Evolutionary conservation across 1,140 invertebrate species (phyloP), one percentile per base, ranked within the genome.

Genomic region (Calycopis cecrops): DNA sequence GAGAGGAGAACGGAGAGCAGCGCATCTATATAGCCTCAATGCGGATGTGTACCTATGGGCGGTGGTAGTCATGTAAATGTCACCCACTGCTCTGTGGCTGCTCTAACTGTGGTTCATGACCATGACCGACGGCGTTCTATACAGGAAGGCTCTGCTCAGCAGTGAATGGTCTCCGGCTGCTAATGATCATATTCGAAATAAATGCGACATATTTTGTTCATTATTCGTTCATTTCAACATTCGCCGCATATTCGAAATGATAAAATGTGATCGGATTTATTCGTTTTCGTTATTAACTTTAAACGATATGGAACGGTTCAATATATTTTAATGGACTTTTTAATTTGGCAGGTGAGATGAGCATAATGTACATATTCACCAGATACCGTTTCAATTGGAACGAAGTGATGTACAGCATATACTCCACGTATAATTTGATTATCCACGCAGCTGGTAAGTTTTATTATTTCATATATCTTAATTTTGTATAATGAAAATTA

Each of bases 341-440:
- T 28, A 28, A 28, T 28, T 28, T 28, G 21, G 11, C 71, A 86
- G 82, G 87, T 62, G 87, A 88, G 59, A 54, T 83, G 9, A 78
- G 76, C 28, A 67, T 88, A 3, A 80, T 82, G 66, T 88, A 88
- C 62, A 81, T 88, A 48, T 88, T 85, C 50, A 64, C 81, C 3
- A 69, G 87, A 10, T 88, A 87, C 49, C 76, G 68, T 4, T 88
- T 86, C 59, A 87, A 87, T 57, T 88, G 86, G 77, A 78, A 82
- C 51, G 87, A 88, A 67, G 74, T 88, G 12, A 78, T 85, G 52
- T 88, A 85, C 62, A 87, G 88, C 62, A 84, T 89, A 44, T 88
- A 75, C 54, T 76, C 78, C 0, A 87, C 85, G 1, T 87, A 82
- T 59, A 82, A 69, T 38, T 72, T 87, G 10, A 59, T 87, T 37